Conservation (phyloP, 2,113 vertebrate genomes). For the Tichodroma muraria region DNA sequence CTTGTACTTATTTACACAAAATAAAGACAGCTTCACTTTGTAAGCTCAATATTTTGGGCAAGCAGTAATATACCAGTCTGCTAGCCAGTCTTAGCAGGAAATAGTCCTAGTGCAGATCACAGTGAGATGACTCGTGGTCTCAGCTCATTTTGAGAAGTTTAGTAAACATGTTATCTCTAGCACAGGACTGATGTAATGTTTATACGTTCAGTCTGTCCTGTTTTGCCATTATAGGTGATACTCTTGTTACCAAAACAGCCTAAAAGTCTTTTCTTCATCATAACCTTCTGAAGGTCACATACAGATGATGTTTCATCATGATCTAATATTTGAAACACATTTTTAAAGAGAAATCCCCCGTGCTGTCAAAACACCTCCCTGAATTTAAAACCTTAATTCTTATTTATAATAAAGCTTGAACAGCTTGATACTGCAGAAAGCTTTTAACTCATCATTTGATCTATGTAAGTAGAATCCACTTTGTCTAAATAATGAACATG, state of each 20-base stretch:
- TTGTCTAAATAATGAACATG: not conserved
- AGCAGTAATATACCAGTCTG: conserved; percentile 23
- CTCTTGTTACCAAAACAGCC: conserved; percentile 41
- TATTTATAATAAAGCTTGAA: not conserved
- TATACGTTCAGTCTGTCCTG: conserved; percentile 45
- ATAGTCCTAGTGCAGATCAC: conserved; percentile 19
- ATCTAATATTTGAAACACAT: not conserved
- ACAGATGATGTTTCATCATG: not conserved
- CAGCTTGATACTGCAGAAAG: not conserved
- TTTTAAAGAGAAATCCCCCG: not conserved
- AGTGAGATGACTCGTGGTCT: conserved; percentile 19
- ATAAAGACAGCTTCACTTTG: conserved; percentile 48
- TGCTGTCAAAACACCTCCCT: not conserved
- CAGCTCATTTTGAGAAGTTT: conserved; percentile 64
- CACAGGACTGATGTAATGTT: conserved; percentile 68
- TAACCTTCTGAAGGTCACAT: not conserved
- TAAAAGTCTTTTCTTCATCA: not conserved
- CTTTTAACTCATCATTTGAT: not conserved
- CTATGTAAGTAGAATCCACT: not conserved
- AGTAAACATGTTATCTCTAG: conserved; percentile 71
- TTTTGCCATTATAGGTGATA: not conserved
- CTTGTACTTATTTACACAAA: conserved; percentile 76
- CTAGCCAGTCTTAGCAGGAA: conserved; percentile 70
- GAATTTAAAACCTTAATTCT: not conserved
- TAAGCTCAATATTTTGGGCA: conserved; percentile 66